Evolutionary conservation across 1,140 invertebrate species (phyloP), one percentile per base, ranked within the genome.

Genomic region (Magallana gigas): DNA sequence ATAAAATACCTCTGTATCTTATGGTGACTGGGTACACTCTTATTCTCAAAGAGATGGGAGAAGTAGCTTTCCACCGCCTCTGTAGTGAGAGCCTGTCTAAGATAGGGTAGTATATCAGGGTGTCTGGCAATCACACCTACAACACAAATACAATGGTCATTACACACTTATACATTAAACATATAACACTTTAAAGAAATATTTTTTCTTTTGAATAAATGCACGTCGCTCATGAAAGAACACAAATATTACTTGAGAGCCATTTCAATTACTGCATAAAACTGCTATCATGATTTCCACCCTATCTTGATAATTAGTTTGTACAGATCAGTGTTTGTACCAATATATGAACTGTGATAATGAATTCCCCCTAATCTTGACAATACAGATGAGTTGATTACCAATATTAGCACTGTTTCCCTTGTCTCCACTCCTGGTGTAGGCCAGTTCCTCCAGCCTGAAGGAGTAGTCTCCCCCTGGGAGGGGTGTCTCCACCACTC

Each of bases 401-500:
- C 93, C 95, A 87, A 96, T 95, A 90, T 96, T 96, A 86, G 93
- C 95, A 83, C 90, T 93, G 90, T 96, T 94, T 68, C 95, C 96
- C 90, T 96, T 96, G 89, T 96, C 96, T n/a, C 96, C 95, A 94
- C 95, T 96, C 59, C 95, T 91, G 14, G 95, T 95, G 86, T 93
- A 95, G 6, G 95, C 95, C 59, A 96, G 91, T 16, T 95, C 95
- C 86, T 93, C 94, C 5, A 96, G 89, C 64, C 93, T 92, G 90
- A 94, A 95, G 6, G 93, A 91, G 85, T 91, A 84, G n/a, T 88
- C 85, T 12, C 95, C 94, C 57, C n/a, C 18, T 57, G 81, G 81
- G 12, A 83, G 81, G 9, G 81, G 36, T 7, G 56, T 56, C 0
- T 88, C 87, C 29, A 93, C 71, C 11, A 71, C 57, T 64, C 23